These are phyloP conservation scores for Polyergus mexicanus DNA, from an alignment of 1,140 invertebrate species.

Conservation along the genomic window DNA sequence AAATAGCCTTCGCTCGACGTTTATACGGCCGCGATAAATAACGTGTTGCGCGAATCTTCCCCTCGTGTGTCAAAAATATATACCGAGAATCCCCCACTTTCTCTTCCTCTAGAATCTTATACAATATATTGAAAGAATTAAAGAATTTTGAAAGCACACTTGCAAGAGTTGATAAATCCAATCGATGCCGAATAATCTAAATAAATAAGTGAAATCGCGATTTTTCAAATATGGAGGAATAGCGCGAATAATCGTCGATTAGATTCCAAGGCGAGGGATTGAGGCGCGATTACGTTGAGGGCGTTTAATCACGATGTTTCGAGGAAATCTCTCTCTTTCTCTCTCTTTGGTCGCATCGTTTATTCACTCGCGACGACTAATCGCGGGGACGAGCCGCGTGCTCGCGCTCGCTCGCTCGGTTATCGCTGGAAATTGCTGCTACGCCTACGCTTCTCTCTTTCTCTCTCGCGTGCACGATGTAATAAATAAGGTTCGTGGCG, in stretches of 20 bases:
- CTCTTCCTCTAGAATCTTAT: background rate
- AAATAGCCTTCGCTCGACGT: constrained; percentile 66
- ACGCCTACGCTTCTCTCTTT: constrained; percentile 62
- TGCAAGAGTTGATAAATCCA: no score
- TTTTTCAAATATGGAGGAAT: background rate
- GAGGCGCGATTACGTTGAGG: background rate
- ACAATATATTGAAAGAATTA: background rate
- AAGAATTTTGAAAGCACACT: background rate
- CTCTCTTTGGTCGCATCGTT: constrained; percentile 42
- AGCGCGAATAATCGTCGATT: background rate
- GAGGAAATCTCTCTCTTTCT: background rate
- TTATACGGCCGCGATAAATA: constrained; percentile 68
- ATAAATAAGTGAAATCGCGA: background rate
- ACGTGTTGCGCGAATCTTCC: constrained; percentile 14
- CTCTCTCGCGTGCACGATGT: constrained; percentile 69
- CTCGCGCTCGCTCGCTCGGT: constrained; percentile 63
- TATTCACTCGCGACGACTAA: constrained; percentile 68
- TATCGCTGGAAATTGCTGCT: constrained; percentile 74
- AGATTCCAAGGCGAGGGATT: constrained; percentile 32
- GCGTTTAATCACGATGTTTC: constrained; percentile 27
- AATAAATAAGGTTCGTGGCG: constrained; percentile 82
- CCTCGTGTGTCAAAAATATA: background rate
- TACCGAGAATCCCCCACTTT: background rate
- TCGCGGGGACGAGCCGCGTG: constrained; percentile 64
- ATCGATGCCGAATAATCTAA: background rate